These are phyloP conservation scores for Tetragnatha montana DNA, from an alignment of 2,888 invertebrate genomes.

Conservation along the genomic window DNA sequence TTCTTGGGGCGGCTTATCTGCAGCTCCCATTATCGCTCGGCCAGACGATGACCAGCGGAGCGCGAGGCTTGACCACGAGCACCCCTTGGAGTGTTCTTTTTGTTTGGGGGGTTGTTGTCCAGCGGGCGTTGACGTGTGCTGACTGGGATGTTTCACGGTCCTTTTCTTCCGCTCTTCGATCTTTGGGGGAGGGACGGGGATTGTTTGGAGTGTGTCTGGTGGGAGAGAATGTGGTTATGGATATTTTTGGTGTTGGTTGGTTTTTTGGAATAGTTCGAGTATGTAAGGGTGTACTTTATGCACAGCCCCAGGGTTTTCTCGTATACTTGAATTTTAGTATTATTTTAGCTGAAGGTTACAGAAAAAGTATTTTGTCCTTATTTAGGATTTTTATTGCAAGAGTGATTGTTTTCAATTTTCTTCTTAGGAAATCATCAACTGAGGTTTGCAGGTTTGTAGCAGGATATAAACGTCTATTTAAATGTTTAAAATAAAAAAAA, in stretches of 20 bases:
- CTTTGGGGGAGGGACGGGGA: background rate
- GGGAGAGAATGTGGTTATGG: background rate
- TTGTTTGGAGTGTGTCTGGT: slow-evolving; percentile 20
- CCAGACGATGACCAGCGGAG: slow-evolving; percentile 37
- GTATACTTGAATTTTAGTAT: no score
- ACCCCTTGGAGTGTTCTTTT: slow-evolving; percentile 9
- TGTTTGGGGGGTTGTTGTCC: slow-evolving; percentile 20
- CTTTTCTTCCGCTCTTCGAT: slow-evolving; percentile 41
- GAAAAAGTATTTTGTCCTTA: no score
- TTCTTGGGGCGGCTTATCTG: slow-evolving; percentile 40
- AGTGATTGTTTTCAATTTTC: no score
- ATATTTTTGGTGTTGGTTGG: background rate
- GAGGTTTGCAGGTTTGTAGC: no score
- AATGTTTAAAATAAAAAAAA: no score
- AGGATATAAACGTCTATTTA: no score
- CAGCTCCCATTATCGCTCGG: slow-evolving; percentile 33
- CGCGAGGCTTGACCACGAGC: slow-evolving; percentile 39
- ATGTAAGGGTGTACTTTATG: no score
- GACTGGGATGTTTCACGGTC: slow-evolving; percentile 60
- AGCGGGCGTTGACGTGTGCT: slow-evolving; percentile 55
- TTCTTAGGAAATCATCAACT: no score
- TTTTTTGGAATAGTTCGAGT: no score
- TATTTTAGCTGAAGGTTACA: no score
- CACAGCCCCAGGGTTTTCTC: no score
- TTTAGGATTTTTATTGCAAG: no score